phyloP scores from a whole-genome alignment of 2,888 invertebrate genomes.

The Drosophila paranaensis region DNA sequence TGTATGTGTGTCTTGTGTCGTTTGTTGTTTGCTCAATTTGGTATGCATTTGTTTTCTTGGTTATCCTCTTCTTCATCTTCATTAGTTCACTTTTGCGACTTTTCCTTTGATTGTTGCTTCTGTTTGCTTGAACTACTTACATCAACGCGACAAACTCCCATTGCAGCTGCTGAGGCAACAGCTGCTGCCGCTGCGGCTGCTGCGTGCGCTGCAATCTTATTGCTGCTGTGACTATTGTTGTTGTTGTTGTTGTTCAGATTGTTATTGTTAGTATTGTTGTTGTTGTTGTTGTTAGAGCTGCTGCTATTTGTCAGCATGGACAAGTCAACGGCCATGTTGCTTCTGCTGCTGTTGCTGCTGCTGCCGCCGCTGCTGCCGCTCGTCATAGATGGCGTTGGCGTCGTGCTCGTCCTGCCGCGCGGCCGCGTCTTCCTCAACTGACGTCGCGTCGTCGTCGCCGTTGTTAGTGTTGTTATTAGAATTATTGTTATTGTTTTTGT shows the following conservation, averaged over 20 bases:
- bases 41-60: not conserved
- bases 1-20: not conserved
- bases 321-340: conserved; percentile 1
- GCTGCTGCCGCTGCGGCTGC: conserved; percentile 57
- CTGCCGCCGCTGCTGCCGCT: conserved; percentile 46
- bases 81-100: conserved; percentile 1
- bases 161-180: conserved; percentile 61
- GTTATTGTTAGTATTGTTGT: conserved; percentile 23
- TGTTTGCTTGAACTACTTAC: conserved; percentile 69
- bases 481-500: conserved; percentile 9
- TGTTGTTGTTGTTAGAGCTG: conserved; percentile 1
- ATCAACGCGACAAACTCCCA: conserved; percentile 82
- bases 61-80: not conserved
- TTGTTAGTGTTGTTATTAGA: not conserved
- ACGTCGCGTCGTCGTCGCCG: conserved; percentile 34
- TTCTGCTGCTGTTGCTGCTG: conserved; percentile 16
- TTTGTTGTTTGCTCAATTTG: not conserved
- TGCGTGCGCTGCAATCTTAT: conserved; percentile 41
- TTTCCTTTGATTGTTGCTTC: not conserved
- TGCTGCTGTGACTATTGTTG: conserved; percentile 35
- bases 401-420: conserved; percentile 42
- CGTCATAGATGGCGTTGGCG: conserved; percentile 61
- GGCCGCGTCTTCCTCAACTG: conserved; percentile 44
- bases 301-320: conserved; percentile 8
- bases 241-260: conserved; percentile 13